Conservation (phyloP, 2,888 invertebrate species). For the Cistogaster globosa region DNA sequence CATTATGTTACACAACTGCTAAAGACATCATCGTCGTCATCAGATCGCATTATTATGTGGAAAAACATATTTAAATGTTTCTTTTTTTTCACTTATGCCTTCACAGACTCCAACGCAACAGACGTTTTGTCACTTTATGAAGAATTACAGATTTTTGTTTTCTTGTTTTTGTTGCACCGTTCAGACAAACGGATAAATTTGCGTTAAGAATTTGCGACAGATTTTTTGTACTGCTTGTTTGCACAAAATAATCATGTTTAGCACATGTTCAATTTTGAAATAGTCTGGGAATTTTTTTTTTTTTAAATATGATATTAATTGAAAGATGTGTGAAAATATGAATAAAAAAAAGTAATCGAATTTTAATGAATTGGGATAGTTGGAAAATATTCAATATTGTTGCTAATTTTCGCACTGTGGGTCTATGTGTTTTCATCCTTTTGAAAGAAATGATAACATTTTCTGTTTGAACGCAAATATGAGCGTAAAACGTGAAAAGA, state of each 20-base stretch:
- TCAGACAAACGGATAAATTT: constrained; percentile 48
- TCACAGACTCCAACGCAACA: constrained; percentile 70
- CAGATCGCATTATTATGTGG: constrained; percentile 45
- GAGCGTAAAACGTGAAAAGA: too few species aligned
- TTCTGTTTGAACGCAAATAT: too few species aligned
- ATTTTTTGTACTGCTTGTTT: not conserved
- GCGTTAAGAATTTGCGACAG: constrained; percentile 50
- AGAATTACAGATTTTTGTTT: constrained; percentile 49
- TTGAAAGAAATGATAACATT: too few species aligned
- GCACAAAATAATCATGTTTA: constrained; percentile 59
- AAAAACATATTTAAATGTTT: constrained; percentile 30
- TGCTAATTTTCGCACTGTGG: constrained; percentile 5
- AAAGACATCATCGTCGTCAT: constrained; percentile 39
- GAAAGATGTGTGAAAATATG: not conserved
- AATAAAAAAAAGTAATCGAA: constrained; percentile 34
- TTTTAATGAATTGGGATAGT: constrained; percentile 17
- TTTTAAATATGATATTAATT: constrained; percentile 5
- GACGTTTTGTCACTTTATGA: constrained; percentile 72
- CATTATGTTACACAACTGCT: constrained; percentile 51
- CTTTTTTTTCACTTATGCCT: not conserved
- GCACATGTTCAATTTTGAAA: constrained; percentile 63
- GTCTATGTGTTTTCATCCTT: not conserved
- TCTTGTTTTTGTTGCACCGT: not conserved
- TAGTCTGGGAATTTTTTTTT: constrained; percentile 64
- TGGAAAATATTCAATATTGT: not conserved